Conservation (phyloP, 2,888 invertebrate species). For the Synergus umbraculus region DNA sequence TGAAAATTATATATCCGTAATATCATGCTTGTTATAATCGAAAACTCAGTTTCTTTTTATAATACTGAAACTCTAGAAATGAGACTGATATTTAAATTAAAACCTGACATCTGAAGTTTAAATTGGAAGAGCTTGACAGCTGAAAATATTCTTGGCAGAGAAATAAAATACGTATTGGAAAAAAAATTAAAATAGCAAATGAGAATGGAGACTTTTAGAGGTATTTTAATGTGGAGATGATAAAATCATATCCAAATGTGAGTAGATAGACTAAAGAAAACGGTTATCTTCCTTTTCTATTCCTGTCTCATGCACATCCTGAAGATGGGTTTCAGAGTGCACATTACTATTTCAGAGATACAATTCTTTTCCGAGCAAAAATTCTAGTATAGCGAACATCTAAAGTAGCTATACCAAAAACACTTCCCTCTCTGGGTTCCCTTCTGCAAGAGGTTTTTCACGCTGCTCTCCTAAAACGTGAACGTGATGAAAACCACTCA, state of each 20-base stretch:
- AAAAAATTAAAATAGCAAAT: background rate
- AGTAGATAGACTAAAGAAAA: background rate
- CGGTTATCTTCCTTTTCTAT: slow-evolving; percentile 16
- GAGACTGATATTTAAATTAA: too few species aligned
- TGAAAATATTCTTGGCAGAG: too few species aligned
- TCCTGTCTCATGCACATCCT: slow-evolving; percentile 28
- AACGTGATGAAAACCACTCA: slow-evolving; percentile 39
- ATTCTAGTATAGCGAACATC: slow-evolving; percentile 31
- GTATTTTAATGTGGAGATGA: background rate
- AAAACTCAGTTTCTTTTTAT: too few species aligned
- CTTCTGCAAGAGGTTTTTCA: slow-evolving; percentile 33
- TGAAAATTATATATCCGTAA: background rate
- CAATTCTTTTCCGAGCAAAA: slow-evolving; percentile 39
- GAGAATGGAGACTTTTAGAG: background rate
- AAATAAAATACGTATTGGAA: too few species aligned
- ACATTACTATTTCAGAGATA: slow-evolving; percentile 40
- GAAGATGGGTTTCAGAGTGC: slow-evolving; percentile 38
- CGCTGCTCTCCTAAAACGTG: slow-evolving; percentile 40
- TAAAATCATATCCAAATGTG: background rate
- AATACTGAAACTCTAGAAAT: too few species aligned
- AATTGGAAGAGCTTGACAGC: too few species aligned
- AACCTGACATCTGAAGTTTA: too few species aligned
- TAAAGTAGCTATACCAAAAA: slow-evolving; percentile 36
- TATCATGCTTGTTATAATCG: too few species aligned
- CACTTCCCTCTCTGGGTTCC: slow-evolving; percentile 29